A percentile compares a stretch with the other conserved stretches of the same genome.
phyloP scores from a whole-genome alignment of 1,140 invertebrate species.

The Zaprionus inermis region DNA sequence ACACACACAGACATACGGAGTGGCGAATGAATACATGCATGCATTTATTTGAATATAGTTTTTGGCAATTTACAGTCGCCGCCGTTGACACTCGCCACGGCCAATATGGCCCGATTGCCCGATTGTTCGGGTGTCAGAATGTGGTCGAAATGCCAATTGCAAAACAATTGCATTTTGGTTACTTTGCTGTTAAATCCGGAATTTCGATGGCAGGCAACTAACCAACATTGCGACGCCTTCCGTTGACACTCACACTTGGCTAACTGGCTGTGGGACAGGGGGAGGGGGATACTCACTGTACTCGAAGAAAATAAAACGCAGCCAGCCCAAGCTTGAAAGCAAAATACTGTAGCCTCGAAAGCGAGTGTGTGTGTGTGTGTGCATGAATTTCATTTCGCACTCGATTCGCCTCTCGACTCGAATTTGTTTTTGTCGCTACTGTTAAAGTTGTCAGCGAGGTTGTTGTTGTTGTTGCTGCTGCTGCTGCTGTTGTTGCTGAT shows the following conservation, averaged over 20 bases:
- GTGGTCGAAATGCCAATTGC: constrained; percentile 83
- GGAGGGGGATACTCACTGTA: background rate
- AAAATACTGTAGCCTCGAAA: constrained; percentile 70
- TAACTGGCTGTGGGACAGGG: background rate
- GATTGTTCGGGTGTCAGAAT: constrained; percentile 65
- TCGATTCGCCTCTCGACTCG: constrained; percentile 36
- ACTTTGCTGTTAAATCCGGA: constrained; percentile 82
- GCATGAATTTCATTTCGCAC: constrained; percentile 52
- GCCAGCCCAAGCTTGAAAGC: constrained; percentile 67
- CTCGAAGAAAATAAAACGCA: constrained; percentile 60
- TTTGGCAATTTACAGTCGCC: constrained; percentile 70
- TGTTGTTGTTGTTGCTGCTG: background rate
- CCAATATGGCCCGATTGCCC: constrained; percentile 7
- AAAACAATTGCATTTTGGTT: constrained; percentile 83
- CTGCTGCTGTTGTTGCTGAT: constrained; percentile 7
- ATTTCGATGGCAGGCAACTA: constrained; percentile 81
- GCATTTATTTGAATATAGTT: constrained; percentile 62
- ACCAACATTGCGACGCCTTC: constrained; percentile 70
- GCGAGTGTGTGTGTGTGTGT: constrained; percentile 7
- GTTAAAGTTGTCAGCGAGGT: too few species aligned
- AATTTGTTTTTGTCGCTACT: constrained; percentile 7
- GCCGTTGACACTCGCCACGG: constrained; percentile 54
- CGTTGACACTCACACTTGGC: constrained; percentile 64
- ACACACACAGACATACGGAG: background rate
- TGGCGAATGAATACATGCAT: background rate